Conservation (phyloP, 2,888 invertebrate species). For the Masnerella sp. region DNA sequence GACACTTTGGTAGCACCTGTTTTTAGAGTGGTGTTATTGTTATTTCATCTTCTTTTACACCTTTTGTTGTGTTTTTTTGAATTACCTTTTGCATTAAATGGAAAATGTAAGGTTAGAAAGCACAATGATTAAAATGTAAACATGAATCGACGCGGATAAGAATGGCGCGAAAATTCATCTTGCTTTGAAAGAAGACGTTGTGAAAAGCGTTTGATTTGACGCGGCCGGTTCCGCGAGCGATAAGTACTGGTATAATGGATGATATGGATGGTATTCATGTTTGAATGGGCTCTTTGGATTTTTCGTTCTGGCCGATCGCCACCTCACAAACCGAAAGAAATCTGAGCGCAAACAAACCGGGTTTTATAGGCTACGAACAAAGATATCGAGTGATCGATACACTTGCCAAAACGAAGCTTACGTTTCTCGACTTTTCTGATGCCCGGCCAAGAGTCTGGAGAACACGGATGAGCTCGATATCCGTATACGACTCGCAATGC, state of each 20-base stretch:
- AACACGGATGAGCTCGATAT: constrained; percentile 62
- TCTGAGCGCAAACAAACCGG: constrained; percentile 68
- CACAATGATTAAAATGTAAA: constrained; percentile 22
- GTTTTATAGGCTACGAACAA: constrained; percentile 62
- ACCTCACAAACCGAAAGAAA: constrained; percentile 64
- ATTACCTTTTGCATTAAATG: too few species aligned
- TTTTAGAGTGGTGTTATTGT: too few species aligned
- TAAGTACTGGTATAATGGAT: constrained; percentile 48
- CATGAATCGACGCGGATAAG: too few species aligned
- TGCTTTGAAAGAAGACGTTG: constrained; percentile 8
- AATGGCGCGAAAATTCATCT: constrained; percentile 13
- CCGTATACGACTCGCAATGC: constrained; percentile 64
- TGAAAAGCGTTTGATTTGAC: constrained; percentile 44
- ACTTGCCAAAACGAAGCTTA: constrained; percentile 69
- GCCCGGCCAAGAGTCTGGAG: constrained; percentile 66
- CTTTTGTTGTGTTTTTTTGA: too few species aligned
- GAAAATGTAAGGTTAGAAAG: too few species aligned
- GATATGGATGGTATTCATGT: constrained; percentile 49
- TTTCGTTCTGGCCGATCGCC: constrained; percentile 69
- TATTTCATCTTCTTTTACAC: too few species aligned
- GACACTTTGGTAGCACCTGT: too few species aligned
- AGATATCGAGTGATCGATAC: constrained; percentile 72
- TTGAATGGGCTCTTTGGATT: constrained; percentile 54
- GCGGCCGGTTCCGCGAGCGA: constrained; percentile 27
- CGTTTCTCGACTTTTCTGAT: constrained; percentile 72